Evolutionary conservation across 2,113 vertebrate genomes (phyloP).

Genomic region (Phalacrocorax aristotelis): DNA sequence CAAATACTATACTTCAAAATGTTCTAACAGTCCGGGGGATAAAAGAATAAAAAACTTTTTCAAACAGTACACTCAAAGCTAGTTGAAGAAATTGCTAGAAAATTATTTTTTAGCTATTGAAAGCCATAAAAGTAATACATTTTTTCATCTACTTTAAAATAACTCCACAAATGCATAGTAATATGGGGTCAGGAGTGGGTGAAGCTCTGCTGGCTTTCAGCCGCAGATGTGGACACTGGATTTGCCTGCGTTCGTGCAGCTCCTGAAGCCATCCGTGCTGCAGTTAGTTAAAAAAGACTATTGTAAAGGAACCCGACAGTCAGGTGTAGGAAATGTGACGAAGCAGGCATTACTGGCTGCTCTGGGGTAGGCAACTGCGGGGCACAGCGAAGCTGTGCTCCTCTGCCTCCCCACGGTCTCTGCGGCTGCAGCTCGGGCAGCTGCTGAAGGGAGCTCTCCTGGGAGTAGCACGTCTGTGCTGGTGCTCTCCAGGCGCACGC

Average conservation of each 20-base stretch:
- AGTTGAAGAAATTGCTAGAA: not conserved
- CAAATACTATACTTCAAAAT: not conserved
- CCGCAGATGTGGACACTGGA: accelerated
- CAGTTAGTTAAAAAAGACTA: accelerated
- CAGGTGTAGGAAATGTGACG: not conserved
- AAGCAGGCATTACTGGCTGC: too few relatives aligned
- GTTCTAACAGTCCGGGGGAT: not conserved
- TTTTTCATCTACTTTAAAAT: not conserved
- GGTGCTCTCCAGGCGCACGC: not conserved
- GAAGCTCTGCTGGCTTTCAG: not conserved
- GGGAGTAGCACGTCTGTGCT: accelerated
- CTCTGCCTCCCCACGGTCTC: accelerated
- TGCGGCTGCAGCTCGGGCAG: not conserved
- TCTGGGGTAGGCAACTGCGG: accelerated
- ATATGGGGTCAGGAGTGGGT: accelerated
- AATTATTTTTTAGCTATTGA: not conserved
- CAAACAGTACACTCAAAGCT: not conserved
- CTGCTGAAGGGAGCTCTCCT: not conserved
- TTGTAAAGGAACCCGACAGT: not conserved
- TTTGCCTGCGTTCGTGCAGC: accelerated
- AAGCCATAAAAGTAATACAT: not conserved
- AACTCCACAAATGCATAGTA: not conserved
- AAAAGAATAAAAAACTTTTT: not conserved
- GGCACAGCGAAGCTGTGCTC: too few relatives aligned
- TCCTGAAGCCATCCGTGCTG: not conserved